Evolutionary conservation across 2,113 vertebrate species (phyloP), one percentile per base, ranked within the genome.

Genomic region (Lamprotornis superbus): DNA sequence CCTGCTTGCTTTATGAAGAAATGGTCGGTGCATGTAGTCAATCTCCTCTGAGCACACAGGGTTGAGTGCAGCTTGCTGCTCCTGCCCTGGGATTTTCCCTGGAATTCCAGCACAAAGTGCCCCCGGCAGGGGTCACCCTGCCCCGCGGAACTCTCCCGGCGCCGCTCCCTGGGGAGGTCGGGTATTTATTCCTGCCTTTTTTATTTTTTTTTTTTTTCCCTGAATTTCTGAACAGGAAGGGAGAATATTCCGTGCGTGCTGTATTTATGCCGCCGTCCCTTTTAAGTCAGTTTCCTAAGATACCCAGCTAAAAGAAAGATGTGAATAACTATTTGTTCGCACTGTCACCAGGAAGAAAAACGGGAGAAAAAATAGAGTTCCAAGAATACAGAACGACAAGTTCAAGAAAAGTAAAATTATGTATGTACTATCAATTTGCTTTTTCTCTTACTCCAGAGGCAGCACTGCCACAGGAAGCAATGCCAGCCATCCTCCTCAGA

Each of bases 331-430:
- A 92, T 93, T 90, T 15, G 25, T 81, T 94, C 74, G 59, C 1
- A 3, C 92, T 89, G 86, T 88, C 86, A 24, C 86, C 70, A 86
- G 95, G 80, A 77, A 81, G 80, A 95, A 94, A 69, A 91, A 21
- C 19, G 30, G 49, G 27, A 46, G 4, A 19, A 60, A 80, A 75
- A 87, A 87, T n/a, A 79, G 89, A 67, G 30, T 79, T 89, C 61
- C 37, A 56, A 46, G 74, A 83, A 89, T 67, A 94, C 21, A 86
- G 46, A 88, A 83, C 67, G 90, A 47, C n/a, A 81, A 80, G 63
- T 73, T 76, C 83, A 86, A 83, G 35, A 59, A 47, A 87, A 87
- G 61, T 42, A 74, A 61, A 88, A 90, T 71, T 35, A 86, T 9
- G 39, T 12, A 12, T 53, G n/a, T 57, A 23, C 57, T 35, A 69